phyloP scores from a whole-genome alignment of 2,888 invertebrate species.

The Deroplatys truncata region DNA sequence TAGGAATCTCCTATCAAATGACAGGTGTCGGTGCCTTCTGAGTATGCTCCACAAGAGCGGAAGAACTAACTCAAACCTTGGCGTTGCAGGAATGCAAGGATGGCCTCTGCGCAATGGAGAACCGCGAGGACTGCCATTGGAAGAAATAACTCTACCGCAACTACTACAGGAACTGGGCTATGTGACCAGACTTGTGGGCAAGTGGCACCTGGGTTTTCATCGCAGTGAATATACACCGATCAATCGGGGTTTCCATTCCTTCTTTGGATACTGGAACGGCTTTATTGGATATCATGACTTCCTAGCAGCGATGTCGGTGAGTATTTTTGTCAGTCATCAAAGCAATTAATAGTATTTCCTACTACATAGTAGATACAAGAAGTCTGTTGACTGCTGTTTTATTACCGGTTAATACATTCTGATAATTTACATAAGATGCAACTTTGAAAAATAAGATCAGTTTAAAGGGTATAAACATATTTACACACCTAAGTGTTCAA shows the following conservation, averaged over 20 bases:
- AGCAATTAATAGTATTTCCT: not conserved
- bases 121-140: constrained; percentile 47
- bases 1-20: too few species aligned
- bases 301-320: constrained; percentile 27
- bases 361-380: not conserved
- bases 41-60: too few species aligned
- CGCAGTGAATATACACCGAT: constrained; percentile 66
- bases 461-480: too few species aligned
- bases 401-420: too few species aligned
- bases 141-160: constrained; percentile 62
- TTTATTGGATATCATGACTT: constrained; percentile 72
- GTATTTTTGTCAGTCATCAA: not conserved
- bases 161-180: constrained; percentile 65
- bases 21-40: too few species aligned
- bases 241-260: constrained; percentile 72
- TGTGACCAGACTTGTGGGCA: constrained; percentile 77
- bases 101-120: constrained; percentile 45
- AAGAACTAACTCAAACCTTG: too few species aligned
- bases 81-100: constrained; percentile 45
- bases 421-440: too few species aligned
- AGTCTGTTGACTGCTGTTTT: not conserved
- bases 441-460: too few species aligned
- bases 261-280: constrained; percentile 75
- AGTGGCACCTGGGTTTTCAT: constrained; percentile 87
- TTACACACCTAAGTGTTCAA: too few species aligned